These are phyloP conservation scores for Delphinapterus leucas DNA, from an alignment of 2,113 vertebrate genomes.

Conservation along the genomic window DNA sequence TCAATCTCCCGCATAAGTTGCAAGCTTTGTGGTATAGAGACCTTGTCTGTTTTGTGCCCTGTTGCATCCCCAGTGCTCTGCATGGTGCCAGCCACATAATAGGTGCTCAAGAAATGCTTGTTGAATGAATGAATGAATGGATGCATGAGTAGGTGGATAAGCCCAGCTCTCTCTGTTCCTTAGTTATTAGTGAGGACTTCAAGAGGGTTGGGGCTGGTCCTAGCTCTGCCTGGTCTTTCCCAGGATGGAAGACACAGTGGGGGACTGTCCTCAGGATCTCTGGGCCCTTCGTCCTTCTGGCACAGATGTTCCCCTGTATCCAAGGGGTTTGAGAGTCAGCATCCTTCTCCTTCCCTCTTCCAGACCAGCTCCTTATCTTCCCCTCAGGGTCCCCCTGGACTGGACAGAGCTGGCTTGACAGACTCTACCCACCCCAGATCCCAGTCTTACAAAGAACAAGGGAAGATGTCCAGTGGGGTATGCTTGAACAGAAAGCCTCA, in stretches of 20 bases:
- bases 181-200: not conserved
- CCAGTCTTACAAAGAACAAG: not conserved
- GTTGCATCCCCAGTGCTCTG: not conserved
- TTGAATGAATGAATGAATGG: not conserved
- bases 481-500: not conserved
- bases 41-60: not conserved
- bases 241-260: not conserved
- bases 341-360: not conserved
- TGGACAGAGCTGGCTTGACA: too few species aligned
- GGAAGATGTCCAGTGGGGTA: not conserved
- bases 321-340: not conserved
- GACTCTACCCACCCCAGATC: not conserved
- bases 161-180: not conserved
- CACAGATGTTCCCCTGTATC: not conserved
- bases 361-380: not conserved
- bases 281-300: not conserved
- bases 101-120: not conserved
- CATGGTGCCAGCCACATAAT: not conserved
- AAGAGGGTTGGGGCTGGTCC: not conserved
- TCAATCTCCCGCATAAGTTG: fast-evolving
- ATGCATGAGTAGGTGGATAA: not conserved
- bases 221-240: not conserved
- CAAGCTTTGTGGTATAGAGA: fast-evolving
- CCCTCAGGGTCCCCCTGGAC: not conserved
- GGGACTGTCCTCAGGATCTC: not conserved